These are phyloP conservation scores for Jaculus jaculus DNA, from an alignment of 2,113 vertebrate genomes.

Conservation along the genomic window DNA sequence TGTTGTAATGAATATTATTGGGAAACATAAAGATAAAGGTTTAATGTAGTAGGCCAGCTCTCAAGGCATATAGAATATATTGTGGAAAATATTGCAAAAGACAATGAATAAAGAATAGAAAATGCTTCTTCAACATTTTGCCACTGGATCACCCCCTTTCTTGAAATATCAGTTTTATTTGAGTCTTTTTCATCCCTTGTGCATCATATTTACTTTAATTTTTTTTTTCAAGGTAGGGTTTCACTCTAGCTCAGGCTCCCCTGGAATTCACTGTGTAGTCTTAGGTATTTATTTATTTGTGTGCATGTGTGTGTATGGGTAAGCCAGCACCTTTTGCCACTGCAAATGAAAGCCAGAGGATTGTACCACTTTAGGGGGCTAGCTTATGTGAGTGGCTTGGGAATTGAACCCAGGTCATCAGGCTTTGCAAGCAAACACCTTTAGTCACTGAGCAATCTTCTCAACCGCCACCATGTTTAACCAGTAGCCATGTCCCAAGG, in stretches of 20 bases:
- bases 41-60: conserved; percentile 1
- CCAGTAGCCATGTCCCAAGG: background rate
- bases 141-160: background rate
- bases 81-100: conserved; percentile 8
- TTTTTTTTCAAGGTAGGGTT: too few species aligned
- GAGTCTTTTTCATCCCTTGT: background rate
- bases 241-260: too few species aligned
- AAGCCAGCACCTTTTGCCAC: too few species aligned
- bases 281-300: too few species aligned
- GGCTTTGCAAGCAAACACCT: too few species aligned
- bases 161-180: conserved; percentile 4
- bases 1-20: conserved; percentile 46
- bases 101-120: conserved; percentile 40
- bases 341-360: too few species aligned
- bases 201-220: background rate
- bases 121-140: background rate
- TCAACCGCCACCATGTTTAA: background rate
- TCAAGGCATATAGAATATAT: background rate
- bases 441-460: too few species aligned
- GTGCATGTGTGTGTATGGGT: too few species aligned
- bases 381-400: background rate
- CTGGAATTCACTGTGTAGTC: too few species aligned
- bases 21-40: conserved; percentile 52
- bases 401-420: too few species aligned
- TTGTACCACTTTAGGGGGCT: too few species aligned